Evolutionary conservation across 64 coral and sea anemone genomes (phyloP).

Genomic region (Porites lutea): DNA sequence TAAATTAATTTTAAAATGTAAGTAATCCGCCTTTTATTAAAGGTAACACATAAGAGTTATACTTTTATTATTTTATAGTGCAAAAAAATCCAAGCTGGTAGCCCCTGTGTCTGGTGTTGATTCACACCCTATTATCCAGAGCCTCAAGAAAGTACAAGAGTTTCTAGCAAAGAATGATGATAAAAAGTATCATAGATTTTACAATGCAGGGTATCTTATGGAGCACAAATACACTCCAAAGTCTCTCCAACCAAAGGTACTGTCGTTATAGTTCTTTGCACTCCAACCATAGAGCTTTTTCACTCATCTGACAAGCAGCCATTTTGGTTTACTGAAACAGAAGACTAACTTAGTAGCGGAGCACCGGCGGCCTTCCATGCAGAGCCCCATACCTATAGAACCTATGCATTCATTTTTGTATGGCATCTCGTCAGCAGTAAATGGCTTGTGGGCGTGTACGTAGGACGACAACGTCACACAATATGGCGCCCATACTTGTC

Average conservation of each 20-base stretch:
- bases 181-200: slow-evolving; percentile 6
- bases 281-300: background rate
- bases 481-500: background rate
- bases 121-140: slow-evolving; percentile 50
- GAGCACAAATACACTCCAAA: slow-evolving; percentile 42
- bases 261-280: slow-evolving; percentile 3
- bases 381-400: background rate
- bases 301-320: background rate
- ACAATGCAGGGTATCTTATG: slow-evolving; percentile 18
- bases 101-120: too few species aligned
- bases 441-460: background rate
- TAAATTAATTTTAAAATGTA: slow-evolving; percentile 23
- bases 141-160: slow-evolving; percentile 54
- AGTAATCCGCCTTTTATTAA: slow-evolving; percentile 20
- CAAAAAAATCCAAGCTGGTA: background rate
- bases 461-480: background rate
- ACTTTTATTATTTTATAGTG: slow-evolving; percentile 10
- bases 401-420: background rate
- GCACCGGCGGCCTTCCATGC: background rate
- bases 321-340: background rate
- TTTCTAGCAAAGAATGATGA: slow-evolving; percentile 45
- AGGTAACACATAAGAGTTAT: background rate
- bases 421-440: background rate
- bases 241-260: slow-evolving; percentile 43
- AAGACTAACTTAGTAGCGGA: background rate